Percentiles rank a stretch among this genome's conserved stretches.
Evolutionary conservation across 2,113 vertebrate genomes (phyloP).

Genomic region (Elephantulus edwardii): DNA sequence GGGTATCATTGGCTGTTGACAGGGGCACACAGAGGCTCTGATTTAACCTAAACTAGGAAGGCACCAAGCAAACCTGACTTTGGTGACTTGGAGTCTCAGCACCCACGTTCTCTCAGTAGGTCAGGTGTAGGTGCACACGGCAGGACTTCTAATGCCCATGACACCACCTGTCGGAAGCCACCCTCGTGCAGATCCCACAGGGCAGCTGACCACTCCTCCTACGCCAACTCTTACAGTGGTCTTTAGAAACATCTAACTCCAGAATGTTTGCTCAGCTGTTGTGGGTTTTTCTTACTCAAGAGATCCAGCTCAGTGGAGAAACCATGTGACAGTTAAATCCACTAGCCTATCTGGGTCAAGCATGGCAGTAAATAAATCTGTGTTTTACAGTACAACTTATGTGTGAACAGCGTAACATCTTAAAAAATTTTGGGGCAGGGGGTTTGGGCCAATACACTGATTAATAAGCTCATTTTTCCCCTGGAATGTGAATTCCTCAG

Average conservation of each 20-base stretch:
- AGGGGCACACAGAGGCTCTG: not conserved
- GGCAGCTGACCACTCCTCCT: not conserved
- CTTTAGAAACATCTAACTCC: not conserved
- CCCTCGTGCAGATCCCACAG: not conserved
- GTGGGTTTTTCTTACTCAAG: not conserved
- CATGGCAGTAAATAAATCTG: not conserved
- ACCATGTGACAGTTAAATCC: not conserved
- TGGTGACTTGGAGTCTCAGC: not conserved
- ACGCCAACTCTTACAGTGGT: not conserved
- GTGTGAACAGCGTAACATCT: too few species aligned
- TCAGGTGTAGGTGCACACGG: rapidly evolving
- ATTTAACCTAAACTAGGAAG: not conserved
- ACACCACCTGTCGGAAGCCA: not conserved
- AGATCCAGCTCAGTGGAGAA: not conserved
- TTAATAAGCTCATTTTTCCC: not conserved
- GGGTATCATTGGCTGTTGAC: not conserved
- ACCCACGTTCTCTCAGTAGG: too few species aligned
- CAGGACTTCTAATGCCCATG: rapidly evolving
- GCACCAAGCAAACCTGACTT: not conserved
- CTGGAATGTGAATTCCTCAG: not conserved
- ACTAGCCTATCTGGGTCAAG: not conserved
- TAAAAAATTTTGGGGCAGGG: too few species aligned
- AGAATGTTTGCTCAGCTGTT: constrained; percentile 31
- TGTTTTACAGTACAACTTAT: too few species aligned
- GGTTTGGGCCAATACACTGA: constrained; percentile 10